These are phyloP conservation scores for Epizoanthus illoricatus DNA, from an alignment of 92 coral and sea anemone species.

Conservation along the genomic window DNA sequence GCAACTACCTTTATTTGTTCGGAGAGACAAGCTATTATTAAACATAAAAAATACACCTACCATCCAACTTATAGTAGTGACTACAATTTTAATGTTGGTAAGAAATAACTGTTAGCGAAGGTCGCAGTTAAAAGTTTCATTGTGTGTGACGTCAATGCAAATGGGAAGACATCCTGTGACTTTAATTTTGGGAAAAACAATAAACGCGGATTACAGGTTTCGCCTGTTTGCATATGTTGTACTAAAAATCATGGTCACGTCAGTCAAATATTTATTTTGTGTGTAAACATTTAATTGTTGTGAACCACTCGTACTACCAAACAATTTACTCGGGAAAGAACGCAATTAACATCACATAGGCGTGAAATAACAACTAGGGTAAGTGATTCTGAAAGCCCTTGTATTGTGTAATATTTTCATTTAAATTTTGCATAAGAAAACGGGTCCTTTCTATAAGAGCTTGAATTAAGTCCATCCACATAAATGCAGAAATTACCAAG, in stretches of 20 bases:
- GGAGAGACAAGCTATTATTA: no score
- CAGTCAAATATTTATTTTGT: constrained; percentile 1
- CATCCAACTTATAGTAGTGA: no score
- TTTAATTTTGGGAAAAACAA: background rate
- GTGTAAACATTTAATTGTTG: background rate
- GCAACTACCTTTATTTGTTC: no score
- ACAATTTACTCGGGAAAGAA: background rate
- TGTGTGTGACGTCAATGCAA: no score
- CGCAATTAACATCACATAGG: constrained; percentile 1
- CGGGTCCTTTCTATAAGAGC: background rate
- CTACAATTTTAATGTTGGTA: no score
- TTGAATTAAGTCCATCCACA: no score
- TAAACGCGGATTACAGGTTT: background rate
- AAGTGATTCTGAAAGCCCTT: background rate
- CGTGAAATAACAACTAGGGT: background rate
- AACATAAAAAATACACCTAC: no score
- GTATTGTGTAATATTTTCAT: background rate
- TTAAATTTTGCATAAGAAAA: background rate
- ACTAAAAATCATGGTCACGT: background rate
- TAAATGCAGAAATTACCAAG: no score
- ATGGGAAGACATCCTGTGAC: no score
- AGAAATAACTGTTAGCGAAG: no score
- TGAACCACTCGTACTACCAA: background rate
- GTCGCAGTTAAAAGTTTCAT: no score
- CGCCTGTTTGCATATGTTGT: background rate